These are phyloP conservation scores for Mus spicilegus DNA, from an alignment of 2,113 vertebrate species.

Conservation along the genomic window DNA sequence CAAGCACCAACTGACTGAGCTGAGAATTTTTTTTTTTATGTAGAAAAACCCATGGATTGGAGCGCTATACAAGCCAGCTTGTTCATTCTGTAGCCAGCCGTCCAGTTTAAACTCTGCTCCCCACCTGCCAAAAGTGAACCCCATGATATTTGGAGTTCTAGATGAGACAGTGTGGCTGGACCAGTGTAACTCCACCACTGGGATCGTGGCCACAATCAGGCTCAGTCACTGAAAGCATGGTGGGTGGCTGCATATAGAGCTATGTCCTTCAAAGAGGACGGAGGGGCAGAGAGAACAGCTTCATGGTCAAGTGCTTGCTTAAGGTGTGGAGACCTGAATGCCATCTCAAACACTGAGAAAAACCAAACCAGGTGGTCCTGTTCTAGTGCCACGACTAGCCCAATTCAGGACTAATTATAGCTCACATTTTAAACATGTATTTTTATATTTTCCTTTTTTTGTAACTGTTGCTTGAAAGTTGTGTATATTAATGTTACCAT, in stretches of 20 bases:
- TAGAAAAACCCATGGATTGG: background rate
- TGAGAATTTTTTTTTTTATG: background rate
- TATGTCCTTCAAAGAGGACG: background rate
- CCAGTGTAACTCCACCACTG: background rate
- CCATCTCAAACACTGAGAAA: background rate
- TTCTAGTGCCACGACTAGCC: background rate
- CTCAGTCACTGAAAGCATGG: background rate
- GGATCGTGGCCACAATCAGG: background rate
- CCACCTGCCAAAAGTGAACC: background rate
- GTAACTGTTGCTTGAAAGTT: background rate
- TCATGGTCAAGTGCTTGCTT: background rate
- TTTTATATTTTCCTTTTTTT: background rate
- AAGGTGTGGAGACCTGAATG: background rate
- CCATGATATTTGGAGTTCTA: background rate
- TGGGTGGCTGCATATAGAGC: background rate
- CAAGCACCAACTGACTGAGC: background rate
- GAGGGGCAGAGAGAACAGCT: background rate
- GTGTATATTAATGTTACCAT: background rate
- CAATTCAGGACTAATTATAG: background rate
- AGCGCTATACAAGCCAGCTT: background rate
- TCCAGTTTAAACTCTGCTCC: background rate
- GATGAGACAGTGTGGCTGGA: background rate
- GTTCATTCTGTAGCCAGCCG: background rate
- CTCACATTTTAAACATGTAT: background rate
- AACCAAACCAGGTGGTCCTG: background rate